phyloP scores from a whole-genome alignment of 2,113 vertebrate species.

The Chionodraco myersi region DNA sequence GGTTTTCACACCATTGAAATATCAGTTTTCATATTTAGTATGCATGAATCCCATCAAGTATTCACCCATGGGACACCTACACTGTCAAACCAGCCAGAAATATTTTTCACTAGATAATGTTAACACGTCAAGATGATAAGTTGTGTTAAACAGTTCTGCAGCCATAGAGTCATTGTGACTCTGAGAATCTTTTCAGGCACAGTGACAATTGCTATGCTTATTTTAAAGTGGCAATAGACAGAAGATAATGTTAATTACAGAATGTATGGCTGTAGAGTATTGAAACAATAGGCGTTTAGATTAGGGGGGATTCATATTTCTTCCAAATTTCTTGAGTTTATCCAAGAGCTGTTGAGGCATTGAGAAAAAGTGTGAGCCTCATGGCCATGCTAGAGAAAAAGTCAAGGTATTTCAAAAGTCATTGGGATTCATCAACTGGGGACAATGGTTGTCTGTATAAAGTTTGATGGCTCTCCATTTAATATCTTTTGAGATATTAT shows the following conservation, averaged over 20 bases:
- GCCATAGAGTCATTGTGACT: background rate
- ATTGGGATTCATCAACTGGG: background rate
- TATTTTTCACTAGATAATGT: conserved; percentile 1
- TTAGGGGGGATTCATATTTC: background rate
- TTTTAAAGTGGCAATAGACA: background rate
- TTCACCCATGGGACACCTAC: background rate
- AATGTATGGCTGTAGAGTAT: no score
- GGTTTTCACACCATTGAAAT: background rate
- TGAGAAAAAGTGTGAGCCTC: background rate
- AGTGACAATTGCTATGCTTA: background rate
- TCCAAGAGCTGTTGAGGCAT: background rate
- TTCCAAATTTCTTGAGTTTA: background rate
- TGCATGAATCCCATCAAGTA: conserved; percentile 1
- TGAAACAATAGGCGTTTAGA: no score
- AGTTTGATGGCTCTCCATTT: background rate
- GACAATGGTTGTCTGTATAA: background rate
- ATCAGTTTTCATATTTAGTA: background rate
- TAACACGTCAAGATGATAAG: background rate
- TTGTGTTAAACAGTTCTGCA: background rate
- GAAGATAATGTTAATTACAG: no score
- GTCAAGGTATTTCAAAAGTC: background rate
- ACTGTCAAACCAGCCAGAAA: background rate
- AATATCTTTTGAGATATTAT: background rate
- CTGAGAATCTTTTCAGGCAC: background rate
- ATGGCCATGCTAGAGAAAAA: background rate